Evolutionary conservation across 35 echinoderm and acorn worm genomes (phyloP), one percentile per base, ranked within the genome.

Genomic region (Apostichopus japonicus): DNA sequence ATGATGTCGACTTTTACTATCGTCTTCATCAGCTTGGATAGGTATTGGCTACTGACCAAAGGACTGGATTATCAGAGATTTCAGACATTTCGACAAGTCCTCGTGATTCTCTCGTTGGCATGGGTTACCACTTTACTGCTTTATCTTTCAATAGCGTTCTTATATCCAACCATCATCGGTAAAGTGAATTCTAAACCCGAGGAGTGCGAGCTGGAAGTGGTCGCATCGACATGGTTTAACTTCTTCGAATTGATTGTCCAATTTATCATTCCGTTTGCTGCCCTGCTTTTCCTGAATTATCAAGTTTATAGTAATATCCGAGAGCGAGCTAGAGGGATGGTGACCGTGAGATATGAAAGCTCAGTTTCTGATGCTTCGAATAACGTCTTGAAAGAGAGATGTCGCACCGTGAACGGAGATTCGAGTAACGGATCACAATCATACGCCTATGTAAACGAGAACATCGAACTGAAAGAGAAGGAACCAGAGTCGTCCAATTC

Each of bases 31-130:
- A 96, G 95, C 27, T 79, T 96, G 10, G 95, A 96, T 92, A 90
- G 95, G 15, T 94, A 96, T 84, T 96, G 95, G 95, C 84, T 96
- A 1, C 86, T 96, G 19, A 96, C 93, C 55, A 96, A 96, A 62
- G 91, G 84, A 27, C 52, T 94, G 15, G 65, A 78, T 5, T 96
- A 96, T 44, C 55, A 56, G 51, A 91, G 87, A 4, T 96, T 93
- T 75, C 95, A 93, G 72, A 94, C 92, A 1, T 92, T 86, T 23
- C 72, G 70, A 33, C 78, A 77, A 15, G 95, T 86, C 4, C 87
- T 55, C 16, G 88, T 93, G n/a, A 72, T 90, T 5, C 56, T 86
- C 5, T 8, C 58, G 5, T 72, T 94, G 79, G 92, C 8, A 52
- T 61, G 56, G 88, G 33, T 79, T 52, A 65, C 65, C 15, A 55